These are phyloP conservation scores for Botia almorhae DNA, from an alignment of 2,797 vertebrate genomes.

Conservation along the genomic window DNA sequence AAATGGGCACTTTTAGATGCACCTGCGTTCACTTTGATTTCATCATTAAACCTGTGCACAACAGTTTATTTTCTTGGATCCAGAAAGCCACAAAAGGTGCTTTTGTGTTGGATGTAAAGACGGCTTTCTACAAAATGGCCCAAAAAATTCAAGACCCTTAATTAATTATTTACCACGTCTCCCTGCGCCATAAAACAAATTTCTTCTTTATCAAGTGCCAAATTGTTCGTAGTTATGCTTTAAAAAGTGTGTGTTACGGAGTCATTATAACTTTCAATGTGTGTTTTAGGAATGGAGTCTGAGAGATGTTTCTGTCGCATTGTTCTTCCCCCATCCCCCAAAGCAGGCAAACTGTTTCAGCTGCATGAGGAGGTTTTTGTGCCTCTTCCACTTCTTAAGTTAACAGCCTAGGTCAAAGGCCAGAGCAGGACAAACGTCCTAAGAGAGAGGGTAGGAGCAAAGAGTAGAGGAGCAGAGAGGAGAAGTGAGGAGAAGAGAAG, in stretches of 20 bases:
- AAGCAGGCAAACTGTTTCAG: conserved; percentile 64
- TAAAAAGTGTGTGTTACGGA: conserved; percentile 21
- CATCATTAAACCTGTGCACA: conserved; percentile 57
- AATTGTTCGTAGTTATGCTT: neutral
- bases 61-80: conserved; percentile 25
- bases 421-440: conserved; percentile 60
- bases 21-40: conserved; percentile 62
- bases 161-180: conserved; percentile 1
- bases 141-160: conserved; percentile 1
- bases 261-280: conserved; percentile 26
- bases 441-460: conserved; percentile 44
- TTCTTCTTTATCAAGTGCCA: neutral
- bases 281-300: conserved; percentile 31
- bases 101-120: conserved; percentile 29
- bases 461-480: conserved; percentile 12
- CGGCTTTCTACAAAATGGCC: neutral
- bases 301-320: conserved; percentile 48
- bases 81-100: conserved; percentile 15
- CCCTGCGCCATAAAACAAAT: neutral
- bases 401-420: conserved; percentile 69
- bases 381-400: conserved; percentile 66
- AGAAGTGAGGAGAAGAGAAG: neutral
- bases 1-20: conserved; percentile 54
- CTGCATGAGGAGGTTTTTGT: conserved; percentile 61
- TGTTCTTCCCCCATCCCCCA: conserved; percentile 53